phyloP scores from a whole-genome alignment of 1,140 invertebrate species.

The Cepaea nemoralis region DNA sequence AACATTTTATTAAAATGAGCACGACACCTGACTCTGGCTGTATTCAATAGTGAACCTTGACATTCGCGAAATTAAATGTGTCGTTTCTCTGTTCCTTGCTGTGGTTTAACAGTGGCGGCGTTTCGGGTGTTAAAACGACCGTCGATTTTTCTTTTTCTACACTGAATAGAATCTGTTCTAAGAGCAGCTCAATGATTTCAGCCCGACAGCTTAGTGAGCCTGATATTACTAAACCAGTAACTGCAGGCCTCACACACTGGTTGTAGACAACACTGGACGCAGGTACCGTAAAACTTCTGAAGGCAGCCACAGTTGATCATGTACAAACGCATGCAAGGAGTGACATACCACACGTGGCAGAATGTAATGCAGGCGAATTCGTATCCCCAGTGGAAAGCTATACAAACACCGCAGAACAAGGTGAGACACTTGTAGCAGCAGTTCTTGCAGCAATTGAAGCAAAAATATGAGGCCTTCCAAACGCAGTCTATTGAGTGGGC shows the following conservation, averaged over 20 bases:
- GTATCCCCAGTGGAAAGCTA: slow-evolving; percentile 79
- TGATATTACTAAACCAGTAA: slow-evolving; percentile 78
- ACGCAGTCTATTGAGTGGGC: slow-evolving; percentile 81
- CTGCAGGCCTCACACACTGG: slow-evolving; percentile 78
- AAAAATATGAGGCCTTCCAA: slow-evolving; percentile 80
- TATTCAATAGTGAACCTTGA: too few relatives aligned
- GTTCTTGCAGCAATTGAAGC: slow-evolving; percentile 79
- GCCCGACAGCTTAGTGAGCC: slow-evolving; percentile 64
- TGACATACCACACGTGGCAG: slow-evolving; percentile 69
- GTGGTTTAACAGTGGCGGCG: too few relatives aligned
- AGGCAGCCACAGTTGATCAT: slow-evolving; percentile 77
- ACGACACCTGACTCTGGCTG: too few relatives aligned
- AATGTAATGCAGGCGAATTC: slow-evolving; percentile 83
- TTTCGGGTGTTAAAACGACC: too few relatives aligned
- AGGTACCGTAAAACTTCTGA: slow-evolving; percentile 75
- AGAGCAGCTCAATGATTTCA: not conserved
- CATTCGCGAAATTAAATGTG: too few relatives aligned
- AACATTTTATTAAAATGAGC: too few relatives aligned
- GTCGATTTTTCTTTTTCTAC: too few relatives aligned
- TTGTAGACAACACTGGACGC: slow-evolving; percentile 77
- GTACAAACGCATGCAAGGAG: slow-evolving; percentile 61
- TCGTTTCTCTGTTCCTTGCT: too few relatives aligned
- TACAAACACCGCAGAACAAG: slow-evolving; percentile 78
- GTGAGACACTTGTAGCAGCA: slow-evolving; percentile 81
- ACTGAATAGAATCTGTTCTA: too few relatives aligned